Evolutionary conservation across 2,888 invertebrate genomes (phyloP), one percentile per base, ranked within the genome.

Genomic region (Cerceris ruficornis): DNA sequence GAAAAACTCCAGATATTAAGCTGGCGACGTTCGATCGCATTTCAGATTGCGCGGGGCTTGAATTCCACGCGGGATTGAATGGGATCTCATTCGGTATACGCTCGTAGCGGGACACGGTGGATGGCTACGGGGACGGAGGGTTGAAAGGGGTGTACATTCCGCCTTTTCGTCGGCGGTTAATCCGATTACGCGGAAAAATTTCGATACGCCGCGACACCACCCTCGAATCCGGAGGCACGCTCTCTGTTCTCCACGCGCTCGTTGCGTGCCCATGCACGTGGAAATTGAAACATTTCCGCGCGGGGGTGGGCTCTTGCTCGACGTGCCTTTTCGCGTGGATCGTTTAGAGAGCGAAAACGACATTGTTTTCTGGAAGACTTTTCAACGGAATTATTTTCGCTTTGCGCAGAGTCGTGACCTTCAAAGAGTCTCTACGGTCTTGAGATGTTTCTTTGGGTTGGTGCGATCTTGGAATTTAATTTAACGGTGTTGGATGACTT

Each of bases 131-230:
- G 11, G 50, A n/a, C 1, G 64, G 54, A 28, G 54, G 55, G 69
- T 28, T 28, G 61, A 42, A n/a, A 54, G 71, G 66, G 61, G 62
- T 70, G 64, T 77, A 71, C 76, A 72, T 75, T 28, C 74, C 68
- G 59, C 80, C 82, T 80, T 84, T 81, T 81, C 80, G 74, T 79
- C 80, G 80, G 58, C 69, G 82, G 78, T 81, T 87, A 87, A 88
- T 88, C 88, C 86, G 87, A 86, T 88, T 87, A 87, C 78, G 82
- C 77, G 81, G 83, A 82, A 88, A 86, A 87, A 87, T 86, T 86
- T 86, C 83, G 83, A 85, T 87, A 83, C 85, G 72, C 75, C 58
- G 58, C 72, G 73, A 68, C 70, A 74, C 50, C 62, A 39, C 28
- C n/a, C 49, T 7, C n/a, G n/a, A 46, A 55, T 11, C 28, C 52